phyloP scores from a whole-genome alignment of 1,140 invertebrate species.

The Lethocerus indicus region DNA sequence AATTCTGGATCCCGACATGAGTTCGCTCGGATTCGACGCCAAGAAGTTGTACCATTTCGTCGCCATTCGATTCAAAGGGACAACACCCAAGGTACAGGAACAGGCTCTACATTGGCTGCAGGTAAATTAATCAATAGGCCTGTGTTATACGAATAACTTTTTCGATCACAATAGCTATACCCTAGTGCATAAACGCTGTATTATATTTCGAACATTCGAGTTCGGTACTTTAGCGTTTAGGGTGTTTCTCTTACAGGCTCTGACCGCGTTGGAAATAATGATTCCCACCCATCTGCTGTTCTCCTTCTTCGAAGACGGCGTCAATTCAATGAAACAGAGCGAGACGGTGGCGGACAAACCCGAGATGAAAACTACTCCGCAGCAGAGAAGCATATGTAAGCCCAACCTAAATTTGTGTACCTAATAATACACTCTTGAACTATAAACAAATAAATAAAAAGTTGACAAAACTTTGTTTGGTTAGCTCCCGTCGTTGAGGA shows the following conservation, averaged over 20 bases:
- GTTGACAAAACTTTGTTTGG: slow-evolving; percentile 14
- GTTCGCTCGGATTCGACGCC: slow-evolving; percentile 81
- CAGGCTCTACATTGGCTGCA: slow-evolving; percentile 93
- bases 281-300: slow-evolving; percentile 74
- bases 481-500: slow-evolving; percentile 44
- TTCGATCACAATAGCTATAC: no score
- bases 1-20: slow-evolving; percentile 92
- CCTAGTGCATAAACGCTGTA: no score
- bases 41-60: slow-evolving; percentile 93
- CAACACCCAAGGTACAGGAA: slow-evolving; percentile 71
- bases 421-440: no score
- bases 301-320: slow-evolving; percentile 73
- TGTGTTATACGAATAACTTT: neutral
- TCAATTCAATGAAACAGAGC: slow-evolving; percentile 38
- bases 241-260: slow-evolving; percentile 35
- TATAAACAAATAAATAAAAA: slow-evolving; percentile 2
- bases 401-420: neutral
- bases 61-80: slow-evolving; percentile 66
- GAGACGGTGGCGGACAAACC: slow-evolving; percentile 25
- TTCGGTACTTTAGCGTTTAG: no score
- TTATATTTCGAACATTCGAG: no score
- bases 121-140: no score
- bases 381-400: slow-evolving; percentile 36
- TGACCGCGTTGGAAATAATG: slow-evolving; percentile 75
- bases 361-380: slow-evolving; percentile 20